Conservation (phyloP, 2,113 vertebrate species). For the Ranitomeya imitator region DNA sequence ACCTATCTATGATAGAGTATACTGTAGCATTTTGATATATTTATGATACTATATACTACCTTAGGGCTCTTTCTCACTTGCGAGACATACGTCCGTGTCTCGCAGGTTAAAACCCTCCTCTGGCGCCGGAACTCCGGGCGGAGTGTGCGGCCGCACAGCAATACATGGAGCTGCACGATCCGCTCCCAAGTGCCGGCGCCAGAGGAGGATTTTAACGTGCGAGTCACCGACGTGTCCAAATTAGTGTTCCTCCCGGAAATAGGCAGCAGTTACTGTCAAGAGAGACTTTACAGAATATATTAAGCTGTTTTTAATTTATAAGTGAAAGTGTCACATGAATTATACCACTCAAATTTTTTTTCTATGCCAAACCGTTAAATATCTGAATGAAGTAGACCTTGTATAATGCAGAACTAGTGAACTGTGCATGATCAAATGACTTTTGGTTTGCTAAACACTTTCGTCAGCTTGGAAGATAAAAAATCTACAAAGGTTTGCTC, state of each 20-base stretch:
- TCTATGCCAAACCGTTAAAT: slow-evolving; percentile 16
- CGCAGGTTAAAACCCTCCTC: too few relatives aligned
- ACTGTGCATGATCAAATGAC: slow-evolving; percentile 47
- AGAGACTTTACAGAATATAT: not conserved
- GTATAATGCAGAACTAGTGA: slow-evolving; percentile 36
- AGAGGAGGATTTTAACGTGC: too few relatives aligned
- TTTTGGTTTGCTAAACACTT: slow-evolving; percentile 54
- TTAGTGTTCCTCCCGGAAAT: not conserved
- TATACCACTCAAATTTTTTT: not conserved
- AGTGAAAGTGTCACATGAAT: not conserved
- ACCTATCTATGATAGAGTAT: too few relatives aligned
- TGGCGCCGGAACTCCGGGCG: too few relatives aligned
- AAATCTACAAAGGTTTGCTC: slow-evolving; percentile 44
- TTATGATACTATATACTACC: too few relatives aligned
- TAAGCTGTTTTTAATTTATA: not conserved
- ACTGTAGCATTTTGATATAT: too few relatives aligned
- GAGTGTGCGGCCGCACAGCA: too few relatives aligned
- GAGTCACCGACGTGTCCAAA: not conserved
- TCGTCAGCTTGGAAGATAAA: slow-evolving; percentile 11
- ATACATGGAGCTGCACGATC: too few relatives aligned
- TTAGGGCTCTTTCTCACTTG: too few relatives aligned
- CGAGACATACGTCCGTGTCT: too few relatives aligned
- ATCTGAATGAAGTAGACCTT: slow-evolving; percentile 29
- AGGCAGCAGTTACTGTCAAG: not conserved
- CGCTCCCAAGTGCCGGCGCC: too few relatives aligned